These are phyloP conservation scores for Eudorcas thomsonii DNA, from an alignment of 2,113 vertebrate species.

Conservation along the genomic window DNA sequence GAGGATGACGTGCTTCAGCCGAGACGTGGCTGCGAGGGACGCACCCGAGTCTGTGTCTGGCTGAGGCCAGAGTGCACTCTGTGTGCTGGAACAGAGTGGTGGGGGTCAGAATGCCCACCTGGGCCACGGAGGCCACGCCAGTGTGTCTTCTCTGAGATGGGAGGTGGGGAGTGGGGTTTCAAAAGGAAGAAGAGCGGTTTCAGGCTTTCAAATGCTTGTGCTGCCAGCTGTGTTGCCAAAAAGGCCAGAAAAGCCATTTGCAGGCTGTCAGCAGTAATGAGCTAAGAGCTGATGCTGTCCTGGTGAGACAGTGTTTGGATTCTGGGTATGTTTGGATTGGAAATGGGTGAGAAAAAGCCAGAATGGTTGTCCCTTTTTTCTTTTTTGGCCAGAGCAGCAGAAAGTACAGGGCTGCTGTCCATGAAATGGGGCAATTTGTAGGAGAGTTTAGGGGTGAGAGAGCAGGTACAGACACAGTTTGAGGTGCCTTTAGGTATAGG, in stretches of 20 bases:
- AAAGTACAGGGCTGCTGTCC: background rate
- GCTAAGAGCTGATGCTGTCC: background rate
- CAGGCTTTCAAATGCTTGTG: fast-evolving
- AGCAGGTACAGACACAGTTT: no score
- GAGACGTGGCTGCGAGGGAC: fast-evolving
- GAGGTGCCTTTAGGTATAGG: background rate
- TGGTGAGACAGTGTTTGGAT: fast-evolving
- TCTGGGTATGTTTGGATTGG: background rate
- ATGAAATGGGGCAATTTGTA: no score
- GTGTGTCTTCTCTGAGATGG: fast-evolving
- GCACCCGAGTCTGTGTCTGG: fast-evolving
- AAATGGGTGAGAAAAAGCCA: background rate
- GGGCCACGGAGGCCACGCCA: background rate
- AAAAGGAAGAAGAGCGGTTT: fast-evolving
- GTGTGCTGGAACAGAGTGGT: background rate
- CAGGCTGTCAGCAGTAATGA: background rate
- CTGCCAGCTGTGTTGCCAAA: background rate
- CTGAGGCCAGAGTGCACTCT: background rate
- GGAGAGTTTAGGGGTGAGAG: background rate
- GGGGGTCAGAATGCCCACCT: fast-evolving
- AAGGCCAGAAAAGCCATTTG: background rate
- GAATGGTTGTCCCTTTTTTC: background rate
- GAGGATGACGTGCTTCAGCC: background rate
- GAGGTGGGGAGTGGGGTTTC: no score
- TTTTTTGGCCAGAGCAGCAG: background rate